Percentiles rank a stretch among this genome's conserved stretches.
Conservation (phyloP, 1,140 invertebrate genomes). For the Hermatobates lingyangjiaoensis region DNA sequence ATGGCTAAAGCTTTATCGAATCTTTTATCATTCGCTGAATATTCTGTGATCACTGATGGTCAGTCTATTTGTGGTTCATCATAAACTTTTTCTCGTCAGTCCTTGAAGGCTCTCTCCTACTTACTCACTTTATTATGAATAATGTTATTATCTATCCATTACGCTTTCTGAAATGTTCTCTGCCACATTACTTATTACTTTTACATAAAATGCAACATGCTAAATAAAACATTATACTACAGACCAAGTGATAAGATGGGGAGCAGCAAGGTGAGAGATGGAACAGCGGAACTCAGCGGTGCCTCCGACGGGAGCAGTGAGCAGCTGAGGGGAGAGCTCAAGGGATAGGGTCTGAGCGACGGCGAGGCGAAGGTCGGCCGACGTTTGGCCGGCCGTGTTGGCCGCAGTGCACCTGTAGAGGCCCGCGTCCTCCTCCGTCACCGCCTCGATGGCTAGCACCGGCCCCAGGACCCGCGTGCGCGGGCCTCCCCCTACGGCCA, state of each 20-base stretch:
- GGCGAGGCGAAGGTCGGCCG: conserved; percentile 41
- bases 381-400: conserved; percentile 45
- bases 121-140: too few relatives aligned
- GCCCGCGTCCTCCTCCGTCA: conserved; percentile 45
- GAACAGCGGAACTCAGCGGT: conserved; percentile 54
- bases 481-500: conserved; percentile 39
- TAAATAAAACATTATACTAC: too few relatives aligned
- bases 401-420: conserved; percentile 45
- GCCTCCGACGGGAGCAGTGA: conserved; percentile 47
- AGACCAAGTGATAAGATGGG: conserved; percentile 29
- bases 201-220: too few relatives aligned
- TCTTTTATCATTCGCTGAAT: too few relatives aligned
- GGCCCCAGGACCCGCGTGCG: conserved; percentile 42
- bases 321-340: conserved; percentile 10
- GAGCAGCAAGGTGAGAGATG: conserved; percentile 21
- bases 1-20: too few relatives aligned
- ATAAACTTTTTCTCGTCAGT: too few relatives aligned
- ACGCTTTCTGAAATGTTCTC: too few relatives aligned
- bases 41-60: too few relatives aligned
- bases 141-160: too few relatives aligned
- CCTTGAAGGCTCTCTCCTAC: too few relatives aligned
- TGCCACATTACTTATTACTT: too few relatives aligned
- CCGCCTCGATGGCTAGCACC: conserved; percentile 49
- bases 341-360: conserved; percentile 42
- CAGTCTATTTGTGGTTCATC: too few relatives aligned